These are phyloP conservation scores for Ptychodera flava DNA, from an alignment of 35 echinoderm and acorn worm genomes.

Conservation along the genomic window DNA sequence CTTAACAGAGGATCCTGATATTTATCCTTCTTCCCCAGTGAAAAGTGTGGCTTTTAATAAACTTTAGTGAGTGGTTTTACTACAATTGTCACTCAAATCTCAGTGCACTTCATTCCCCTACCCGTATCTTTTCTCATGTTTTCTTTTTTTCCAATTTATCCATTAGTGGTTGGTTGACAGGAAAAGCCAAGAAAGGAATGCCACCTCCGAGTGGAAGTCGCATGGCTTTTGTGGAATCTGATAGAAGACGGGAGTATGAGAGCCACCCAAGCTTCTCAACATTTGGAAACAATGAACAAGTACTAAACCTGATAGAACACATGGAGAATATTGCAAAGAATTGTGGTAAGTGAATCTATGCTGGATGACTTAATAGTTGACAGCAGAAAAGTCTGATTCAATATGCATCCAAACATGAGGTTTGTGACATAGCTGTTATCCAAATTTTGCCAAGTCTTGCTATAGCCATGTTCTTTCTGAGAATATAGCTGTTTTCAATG, in stretches of 20 bases:
- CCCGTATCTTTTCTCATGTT: too few species aligned
- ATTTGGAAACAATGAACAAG: slow-evolving; percentile 34
- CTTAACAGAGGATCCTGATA: background rate
- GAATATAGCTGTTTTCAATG: background rate
- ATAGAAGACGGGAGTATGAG: slow-evolving; percentile 10
- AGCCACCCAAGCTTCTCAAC: slow-evolving; percentile 49
- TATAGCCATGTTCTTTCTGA: background rate
- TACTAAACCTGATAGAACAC: slow-evolving; percentile 40
- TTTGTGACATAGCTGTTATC: background rate
- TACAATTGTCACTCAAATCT: background rate
- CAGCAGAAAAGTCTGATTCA: background rate
- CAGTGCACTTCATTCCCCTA: background rate
- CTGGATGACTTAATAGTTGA: background rate
- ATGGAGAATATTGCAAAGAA: slow-evolving; percentile 41
- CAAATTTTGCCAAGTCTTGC: background rate
- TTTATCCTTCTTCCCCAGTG: too few species aligned
- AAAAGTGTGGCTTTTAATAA: background rate
- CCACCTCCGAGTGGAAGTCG: slow-evolving; percentile 39
- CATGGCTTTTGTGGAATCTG: slow-evolving; percentile 46
- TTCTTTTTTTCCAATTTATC: too few species aligned
- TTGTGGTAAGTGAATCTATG: slow-evolving; percentile 46
- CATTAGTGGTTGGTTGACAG: slow-evolving; percentile 69
- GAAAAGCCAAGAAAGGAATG: slow-evolving; percentile 46
- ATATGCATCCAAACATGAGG: background rate
- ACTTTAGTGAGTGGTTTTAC: background rate